phyloP scores from a whole-genome alignment of 1,140 invertebrate species.

The Trachymyrmex septentrionalis region DNA sequence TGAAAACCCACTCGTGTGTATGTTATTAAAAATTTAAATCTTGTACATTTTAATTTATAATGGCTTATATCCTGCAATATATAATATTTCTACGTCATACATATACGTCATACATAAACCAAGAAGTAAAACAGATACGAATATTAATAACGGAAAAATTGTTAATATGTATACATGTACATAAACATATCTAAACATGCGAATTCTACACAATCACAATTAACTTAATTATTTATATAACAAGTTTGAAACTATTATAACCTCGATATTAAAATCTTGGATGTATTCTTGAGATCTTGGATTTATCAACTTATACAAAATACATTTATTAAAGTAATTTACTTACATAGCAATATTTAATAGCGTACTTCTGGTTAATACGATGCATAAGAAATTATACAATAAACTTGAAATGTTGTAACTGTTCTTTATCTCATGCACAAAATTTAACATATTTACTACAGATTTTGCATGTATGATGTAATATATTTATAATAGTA shows the following conservation, averaged over 20 bases:
- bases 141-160: slow-evolving; percentile 19
- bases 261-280: not conserved
- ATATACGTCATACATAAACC: not conserved
- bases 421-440: not conserved
- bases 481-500: not conserved
- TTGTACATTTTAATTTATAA: not conserved
- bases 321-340: not conserved
- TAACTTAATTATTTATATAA: not conserved
- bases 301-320: not conserved
- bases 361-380: not conserved
- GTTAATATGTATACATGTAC: not conserved
- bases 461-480: not conserved
- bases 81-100: no score
- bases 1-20: not conserved
- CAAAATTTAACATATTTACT: not conserved
- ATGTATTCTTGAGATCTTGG: not conserved
- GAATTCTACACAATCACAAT: not conserved
- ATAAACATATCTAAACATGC: not conserved
- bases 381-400: not conserved
- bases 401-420: not conserved
- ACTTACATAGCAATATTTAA: not conserved
- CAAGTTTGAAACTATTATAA: not conserved
- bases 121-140: not conserved
- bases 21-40: not conserved
- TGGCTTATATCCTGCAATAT: not conserved